Conservation (phyloP, 2,113 vertebrate species). For the Lycaon pictus region DNA sequence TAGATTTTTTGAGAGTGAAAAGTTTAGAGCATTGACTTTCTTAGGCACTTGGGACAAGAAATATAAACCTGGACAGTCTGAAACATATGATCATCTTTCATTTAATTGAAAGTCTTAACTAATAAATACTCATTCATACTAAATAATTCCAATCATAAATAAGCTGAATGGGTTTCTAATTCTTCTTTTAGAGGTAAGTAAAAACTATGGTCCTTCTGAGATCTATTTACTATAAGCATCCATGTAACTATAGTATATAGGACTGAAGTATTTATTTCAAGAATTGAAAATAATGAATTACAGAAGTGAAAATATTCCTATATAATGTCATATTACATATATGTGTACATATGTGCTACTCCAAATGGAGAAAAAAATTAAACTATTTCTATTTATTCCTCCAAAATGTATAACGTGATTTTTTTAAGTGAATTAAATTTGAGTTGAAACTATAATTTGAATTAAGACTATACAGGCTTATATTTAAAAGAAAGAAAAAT, state of each 20-base stretch:
- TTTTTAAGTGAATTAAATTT: too few species aligned
- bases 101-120: background rate
- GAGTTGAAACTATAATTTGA: background rate
- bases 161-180: background rate
- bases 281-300: background rate
- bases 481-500: background rate
- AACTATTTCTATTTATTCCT: background rate
- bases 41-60: background rate
- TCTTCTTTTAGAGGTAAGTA: background rate
- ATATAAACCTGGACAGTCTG: background rate
- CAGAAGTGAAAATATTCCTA: background rate
- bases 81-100: background rate
- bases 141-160: background rate
- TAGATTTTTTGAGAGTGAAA: background rate
- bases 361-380: background rate
- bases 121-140: background rate
- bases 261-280: background rate
- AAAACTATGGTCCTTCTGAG: background rate
- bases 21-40: background rate
- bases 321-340: background rate
- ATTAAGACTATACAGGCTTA: background rate
- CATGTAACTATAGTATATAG: background rate
- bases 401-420: background rate
- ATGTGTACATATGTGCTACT: background rate
- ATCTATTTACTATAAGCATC: background rate